phyloP scores from a whole-genome alignment of 1,140 invertebrate genomes.

The Proales similis region DNA sequence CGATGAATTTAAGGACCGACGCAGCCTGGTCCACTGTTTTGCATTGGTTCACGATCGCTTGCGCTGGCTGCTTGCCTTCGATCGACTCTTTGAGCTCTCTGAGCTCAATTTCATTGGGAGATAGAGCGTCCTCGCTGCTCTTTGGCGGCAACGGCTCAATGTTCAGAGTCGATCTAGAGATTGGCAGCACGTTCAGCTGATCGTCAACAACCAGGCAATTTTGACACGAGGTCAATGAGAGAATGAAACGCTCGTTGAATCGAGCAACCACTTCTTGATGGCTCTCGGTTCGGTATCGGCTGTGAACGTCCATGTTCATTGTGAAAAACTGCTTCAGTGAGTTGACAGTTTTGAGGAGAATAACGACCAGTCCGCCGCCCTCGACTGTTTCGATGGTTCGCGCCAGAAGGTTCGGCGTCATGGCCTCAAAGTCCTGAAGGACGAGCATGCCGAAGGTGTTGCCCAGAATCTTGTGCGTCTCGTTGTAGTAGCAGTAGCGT shows the following conservation, averaged over 20 bases:
- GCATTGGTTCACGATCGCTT: slow-evolving; percentile 78
- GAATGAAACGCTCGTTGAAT: slow-evolving; percentile 91
- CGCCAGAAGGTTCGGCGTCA: slow-evolving; percentile 95
- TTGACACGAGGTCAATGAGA: slow-evolving; percentile 78
- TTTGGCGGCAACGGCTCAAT: slow-evolving; percentile 64
- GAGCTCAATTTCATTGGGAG: slow-evolving; percentile 57
- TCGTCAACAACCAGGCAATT: slow-evolving; percentile 85
- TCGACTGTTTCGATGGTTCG: slow-evolving; percentile 96
- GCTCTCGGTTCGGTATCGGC: slow-evolving; percentile 84
- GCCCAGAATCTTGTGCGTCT: slow-evolving; percentile 94
- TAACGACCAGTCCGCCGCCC: slow-evolving; percentile 85
- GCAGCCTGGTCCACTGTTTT: slow-evolving; percentile 89
- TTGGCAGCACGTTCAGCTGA: slow-evolving; percentile 77
- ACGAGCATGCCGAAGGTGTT: slow-evolving; percentile 96
- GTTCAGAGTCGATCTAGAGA: slow-evolving; percentile 77
- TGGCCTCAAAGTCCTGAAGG: slow-evolving; percentile 95
- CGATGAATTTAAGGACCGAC: slow-evolving; percentile 83
- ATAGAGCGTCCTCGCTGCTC: slow-evolving; percentile 46
- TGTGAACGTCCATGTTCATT: slow-evolving; percentile 82
- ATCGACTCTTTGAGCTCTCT: slow-evolving; percentile 66
- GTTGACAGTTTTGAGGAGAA: slow-evolving; percentile 71
- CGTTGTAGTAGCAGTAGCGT: slow-evolving; percentile 89
- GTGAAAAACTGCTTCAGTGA: slow-evolving; percentile 91
- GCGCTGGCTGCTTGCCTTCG: slow-evolving; percentile 79
- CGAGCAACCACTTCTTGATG: slow-evolving; percentile 81